Conservation (phyloP, 2,113 vertebrate genomes). For the Panthera uncia region DNA sequence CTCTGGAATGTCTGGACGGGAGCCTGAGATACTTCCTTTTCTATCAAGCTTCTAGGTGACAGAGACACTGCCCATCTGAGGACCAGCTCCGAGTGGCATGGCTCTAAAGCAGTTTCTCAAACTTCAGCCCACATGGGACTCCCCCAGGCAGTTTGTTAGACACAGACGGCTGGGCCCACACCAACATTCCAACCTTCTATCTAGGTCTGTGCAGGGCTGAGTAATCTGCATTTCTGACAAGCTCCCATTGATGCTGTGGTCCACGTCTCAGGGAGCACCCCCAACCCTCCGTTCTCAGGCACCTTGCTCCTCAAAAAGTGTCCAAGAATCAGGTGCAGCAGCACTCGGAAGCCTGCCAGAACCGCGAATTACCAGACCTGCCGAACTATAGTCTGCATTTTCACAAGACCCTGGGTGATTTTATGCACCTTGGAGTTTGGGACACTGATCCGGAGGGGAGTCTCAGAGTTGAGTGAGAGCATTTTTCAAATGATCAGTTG, state of each 20-base stretch:
- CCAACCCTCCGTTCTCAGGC: neutral
- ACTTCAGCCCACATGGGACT: fast-evolving
- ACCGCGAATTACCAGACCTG: neutral
- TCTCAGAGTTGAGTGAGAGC: neutral
- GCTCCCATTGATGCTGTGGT: neutral
- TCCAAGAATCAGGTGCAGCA: neutral
- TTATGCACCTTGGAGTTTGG: fast-evolving
- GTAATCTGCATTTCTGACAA: neutral
- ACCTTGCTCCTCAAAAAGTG: neutral
- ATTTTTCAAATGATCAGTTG: neutral
- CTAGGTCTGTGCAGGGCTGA: neutral
- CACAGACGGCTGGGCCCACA: too few relatives aligned
- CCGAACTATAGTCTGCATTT: neutral
- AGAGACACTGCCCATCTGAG: neutral
- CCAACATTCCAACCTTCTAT: fast-evolving
- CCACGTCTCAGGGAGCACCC: neutral
- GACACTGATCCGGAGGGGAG: neutral
- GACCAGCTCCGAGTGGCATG: fast-evolving
- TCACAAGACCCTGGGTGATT: neutral
- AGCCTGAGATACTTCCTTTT: neutral
- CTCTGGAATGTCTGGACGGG: neutral
- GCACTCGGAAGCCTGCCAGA: neutral
- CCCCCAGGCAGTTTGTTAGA: neutral
- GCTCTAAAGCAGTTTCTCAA: neutral
- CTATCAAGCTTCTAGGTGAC: neutral